Base-by-base conservation (phyloP, 2,113 vertebrate species). In the Peromyscus leucopus region DNA sequence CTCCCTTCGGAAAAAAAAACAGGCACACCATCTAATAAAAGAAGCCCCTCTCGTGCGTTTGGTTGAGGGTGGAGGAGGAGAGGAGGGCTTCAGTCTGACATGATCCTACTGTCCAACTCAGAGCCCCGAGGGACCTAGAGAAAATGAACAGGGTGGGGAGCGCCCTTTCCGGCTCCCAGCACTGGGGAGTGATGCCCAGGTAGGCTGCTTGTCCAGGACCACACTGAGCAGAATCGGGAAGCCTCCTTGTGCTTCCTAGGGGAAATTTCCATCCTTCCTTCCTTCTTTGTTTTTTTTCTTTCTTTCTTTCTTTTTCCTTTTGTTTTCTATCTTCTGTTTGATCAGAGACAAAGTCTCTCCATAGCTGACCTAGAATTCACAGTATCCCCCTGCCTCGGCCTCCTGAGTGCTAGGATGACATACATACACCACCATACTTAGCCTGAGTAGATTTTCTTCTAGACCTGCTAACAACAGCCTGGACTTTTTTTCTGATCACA, bases 131-230 rank as follows among this genome's bases (percentile, higher is more conserved):
- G 2, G 33, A 67, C 17, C 21, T 39, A 7, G 0, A 59, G 87
- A 79, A 61, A 16, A n/a, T 61, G 31, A 39, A 33, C 42, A 59
- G 17, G 46, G 21, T 26, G 12, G 11, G 31, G 16, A 80, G 15
- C 28, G 16, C 13, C 8, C 51, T 21, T 5, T 15, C 21, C 74
- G 39, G 4, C 16, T 31, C 48, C 57, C 26, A n/a, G 51, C 33
- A 36, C 86, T 67, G 26, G 19, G 0, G 48, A 3, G 51, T 26
- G 22, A 33, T 2, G 28, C 26, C 19, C 83, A 57, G 39, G 1
- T 2, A 26, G 9, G 22, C 22, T 19, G 36, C 17, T 55, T 21
- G 22, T 22, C 69, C 36, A 0, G 0, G 33, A 11, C 48, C 51
- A 78, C 55, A 91, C 31, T 39, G 48, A 51, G 72, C 63, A 95